Evolutionary conservation across 2,888 invertebrate species (phyloP), one percentile per base, ranked within the genome.

Genomic region (Plagodis dolabraria): DNA sequence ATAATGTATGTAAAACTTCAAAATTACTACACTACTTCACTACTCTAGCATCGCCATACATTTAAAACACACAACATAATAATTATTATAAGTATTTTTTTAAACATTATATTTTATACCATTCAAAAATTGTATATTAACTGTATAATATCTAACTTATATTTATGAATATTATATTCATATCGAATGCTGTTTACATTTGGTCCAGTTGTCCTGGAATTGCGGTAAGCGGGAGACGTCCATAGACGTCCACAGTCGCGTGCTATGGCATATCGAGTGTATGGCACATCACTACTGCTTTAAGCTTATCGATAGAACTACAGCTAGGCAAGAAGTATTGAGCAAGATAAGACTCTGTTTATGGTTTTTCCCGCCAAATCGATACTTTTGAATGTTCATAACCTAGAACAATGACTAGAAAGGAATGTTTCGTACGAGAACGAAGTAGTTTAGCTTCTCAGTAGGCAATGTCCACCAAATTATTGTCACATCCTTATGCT

Each of bases 31-130:
- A 76, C 90, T 90, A 91, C 88, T 67, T 65, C 75, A 81, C 91
- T 92, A 92, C 89, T 83, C 91, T 91, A 91, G 90, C 91, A 86
- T 88, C 82, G 89, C 88, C 87, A 87, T 89, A 90, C 87, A 83
- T 86, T 86, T 81, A 85, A 85, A 88, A 90, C 89, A 90, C 89
- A 89, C 89, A 89, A 89, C 86, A 83, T 86, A 79, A 76, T 74
- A 22, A 22, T 22, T 22, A 72, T 78, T 79, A 73, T 81, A 75
- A 76, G 78, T 80, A 22, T 22, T 83, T 79, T 72, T 82, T 79
- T 83, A 87, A 87, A 83, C 83, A 85, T 87, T 83, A 87, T 65
- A 66, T 57, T 84, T 84, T 83, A 85, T 86, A 89, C 88, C 84
- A 83, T 89, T 87, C 87, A 89, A 90, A 90, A 89, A 79, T 87